These are phyloP conservation scores for Blennius ocellaris DNA, from an alignment of 2,113 vertebrate genomes.

Conservation along the genomic window DNA sequence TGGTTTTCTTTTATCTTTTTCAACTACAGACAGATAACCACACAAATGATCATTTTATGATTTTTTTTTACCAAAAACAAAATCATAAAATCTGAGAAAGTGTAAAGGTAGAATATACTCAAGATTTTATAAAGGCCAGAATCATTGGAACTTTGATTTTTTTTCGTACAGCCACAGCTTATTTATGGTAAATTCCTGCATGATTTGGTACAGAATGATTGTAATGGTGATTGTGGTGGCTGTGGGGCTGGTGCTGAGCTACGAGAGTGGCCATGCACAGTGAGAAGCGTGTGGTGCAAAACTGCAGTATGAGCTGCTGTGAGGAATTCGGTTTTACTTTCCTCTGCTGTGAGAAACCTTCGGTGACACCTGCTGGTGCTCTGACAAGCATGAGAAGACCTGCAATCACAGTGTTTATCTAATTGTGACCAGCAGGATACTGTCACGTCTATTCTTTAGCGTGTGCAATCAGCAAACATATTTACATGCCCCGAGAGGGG, in stretches of 20 bases:
- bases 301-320: conserved; percentile 36
- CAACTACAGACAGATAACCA: no score
- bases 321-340: background rate
- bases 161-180: no score
- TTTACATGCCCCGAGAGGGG: conserved; percentile 12
- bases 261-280: background rate
- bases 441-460: background rate
- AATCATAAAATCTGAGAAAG: no score
- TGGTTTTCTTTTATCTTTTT: no score
- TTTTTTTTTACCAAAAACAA: no score
- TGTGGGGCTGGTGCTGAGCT: background rate
- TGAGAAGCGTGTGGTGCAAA: background rate
- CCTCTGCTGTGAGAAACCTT: conserved; percentile 8
- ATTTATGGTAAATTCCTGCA: no score
- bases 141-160: no score
- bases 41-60: no score
- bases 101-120: no score
- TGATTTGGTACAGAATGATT: no score
- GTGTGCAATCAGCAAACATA: background rate
- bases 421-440: conserved; percentile 6
- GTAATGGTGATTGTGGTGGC: no score
- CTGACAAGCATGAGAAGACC: background rate
- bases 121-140: no score
- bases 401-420: conserved; percentile 7
- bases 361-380: conserved; percentile 72